Percentiles rank a stretch among this genome's conserved stretches.
Evolutionary conservation across 2,888 invertebrate genomes (phyloP).

Genomic region (Platerodrilus igneus): DNA sequence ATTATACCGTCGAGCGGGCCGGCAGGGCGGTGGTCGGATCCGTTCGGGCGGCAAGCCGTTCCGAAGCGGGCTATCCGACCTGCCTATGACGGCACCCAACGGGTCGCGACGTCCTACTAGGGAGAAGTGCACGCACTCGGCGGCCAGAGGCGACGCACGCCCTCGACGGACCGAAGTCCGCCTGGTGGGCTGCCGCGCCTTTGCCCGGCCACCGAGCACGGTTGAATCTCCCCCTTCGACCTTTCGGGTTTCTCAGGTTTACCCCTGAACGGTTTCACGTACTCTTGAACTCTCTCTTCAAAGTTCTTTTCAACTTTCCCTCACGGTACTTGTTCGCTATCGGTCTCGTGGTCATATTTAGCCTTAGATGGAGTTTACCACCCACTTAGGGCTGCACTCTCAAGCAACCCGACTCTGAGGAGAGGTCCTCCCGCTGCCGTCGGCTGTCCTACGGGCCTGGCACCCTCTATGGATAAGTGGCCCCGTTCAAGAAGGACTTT

Average conservation of each 20-base stretch:
- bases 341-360: slow-evolving; percentile 59
- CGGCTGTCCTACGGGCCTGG: slow-evolving; percentile 51
- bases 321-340: slow-evolving; percentile 58
- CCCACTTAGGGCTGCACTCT: slow-evolving; percentile 56
- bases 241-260: slow-evolving; percentile 39
- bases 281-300: slow-evolving; percentile 52
- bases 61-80: slow-evolving; percentile 29
- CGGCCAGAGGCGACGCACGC: slow-evolving; percentile 14
- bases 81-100: slow-evolving; percentile 49
- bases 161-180: slow-evolving; percentile 19
- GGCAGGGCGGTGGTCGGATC: too few relatives aligned
- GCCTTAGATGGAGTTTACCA: slow-evolving; percentile 53
- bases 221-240: slow-evolving; percentile 35
- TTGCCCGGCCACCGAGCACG: slow-evolving; percentile 20
- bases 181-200: slow-evolving; percentile 12
- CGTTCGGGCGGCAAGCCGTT: slow-evolving; percentile 8
- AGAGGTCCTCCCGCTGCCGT: slow-evolving; percentile 35
- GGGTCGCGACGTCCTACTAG: slow-evolving; percentile 55
- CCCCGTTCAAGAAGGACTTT: slow-evolving; percentile 53
- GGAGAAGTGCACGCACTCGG: slow-evolving; percentile 46
- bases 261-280: slow-evolving; percentile 48
- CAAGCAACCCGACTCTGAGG: slow-evolving; percentile 56
- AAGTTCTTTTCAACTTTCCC: slow-evolving; percentile 39
- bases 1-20: slow-evolving; percentile 26
- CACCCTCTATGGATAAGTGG: slow-evolving; percentile 52